A percentile compares a stretch with the other conserved stretches of the same genome.
phyloP scores from a whole-genome alignment of 2,797 vertebrate genomes.

The Zalophus californianus region DNA sequence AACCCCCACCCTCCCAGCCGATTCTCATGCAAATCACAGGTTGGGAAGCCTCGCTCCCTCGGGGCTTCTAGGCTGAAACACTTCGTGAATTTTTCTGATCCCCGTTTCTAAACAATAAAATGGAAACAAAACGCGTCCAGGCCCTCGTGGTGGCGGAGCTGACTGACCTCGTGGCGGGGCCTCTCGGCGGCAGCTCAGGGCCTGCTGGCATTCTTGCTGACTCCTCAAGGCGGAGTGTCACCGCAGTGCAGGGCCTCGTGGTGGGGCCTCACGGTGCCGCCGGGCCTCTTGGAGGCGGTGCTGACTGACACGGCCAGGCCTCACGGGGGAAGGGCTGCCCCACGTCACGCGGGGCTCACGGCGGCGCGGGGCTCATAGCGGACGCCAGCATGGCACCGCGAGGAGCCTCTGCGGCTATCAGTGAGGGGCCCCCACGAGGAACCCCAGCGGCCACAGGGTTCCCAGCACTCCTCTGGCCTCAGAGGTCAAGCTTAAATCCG shows the following conservation, averaged over 20 bases:
- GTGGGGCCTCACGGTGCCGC: too few relatives aligned
- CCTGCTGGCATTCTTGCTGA: too few relatives aligned
- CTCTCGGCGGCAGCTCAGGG: too few relatives aligned
- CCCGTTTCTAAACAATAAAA: neutral
- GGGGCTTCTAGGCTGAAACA: neutral
- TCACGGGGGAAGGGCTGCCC: accelerated
- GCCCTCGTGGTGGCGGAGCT: neutral
- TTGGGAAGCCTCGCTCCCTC: neutral
- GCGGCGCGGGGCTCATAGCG: neutral
- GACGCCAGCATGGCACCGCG: too few relatives aligned
- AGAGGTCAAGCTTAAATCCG: neutral
- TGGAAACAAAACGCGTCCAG: neutral
- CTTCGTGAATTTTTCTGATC: neutral
- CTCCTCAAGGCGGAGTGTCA: too few relatives aligned
- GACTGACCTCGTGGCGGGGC: too few relatives aligned
- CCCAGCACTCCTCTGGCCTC: neutral
- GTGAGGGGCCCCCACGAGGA: accelerated
- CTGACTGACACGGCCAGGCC: neutral
- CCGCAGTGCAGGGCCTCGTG: too few relatives aligned
- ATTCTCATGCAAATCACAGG: neutral
- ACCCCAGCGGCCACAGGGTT: neutral
- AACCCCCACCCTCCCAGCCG: neutral
- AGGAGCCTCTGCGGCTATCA: neutral
- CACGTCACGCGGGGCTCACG: too few relatives aligned
- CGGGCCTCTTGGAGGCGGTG: neutral